Percentiles rank a stretch among this genome's conserved stretches.
phyloP scores from a whole-genome alignment of 2,888 invertebrate genomes.

The Lasiommata megera region DNA sequence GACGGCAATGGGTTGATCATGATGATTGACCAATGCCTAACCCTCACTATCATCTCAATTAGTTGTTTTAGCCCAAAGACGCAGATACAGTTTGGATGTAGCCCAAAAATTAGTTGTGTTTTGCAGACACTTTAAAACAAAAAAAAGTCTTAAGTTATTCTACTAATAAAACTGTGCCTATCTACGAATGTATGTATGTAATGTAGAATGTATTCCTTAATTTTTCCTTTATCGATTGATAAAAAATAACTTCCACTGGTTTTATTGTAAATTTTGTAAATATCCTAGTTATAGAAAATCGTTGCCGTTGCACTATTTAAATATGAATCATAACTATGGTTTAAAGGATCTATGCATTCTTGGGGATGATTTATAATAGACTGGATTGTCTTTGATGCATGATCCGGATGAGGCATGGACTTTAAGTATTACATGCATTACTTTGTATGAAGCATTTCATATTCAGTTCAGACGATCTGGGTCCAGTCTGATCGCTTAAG shows the following conservation, averaged over 20 bases:
- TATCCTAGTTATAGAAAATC: slow-evolving; percentile 1
- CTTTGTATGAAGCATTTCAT: too few relatives aligned
- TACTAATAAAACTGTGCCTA: background rate
- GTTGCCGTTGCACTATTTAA: background rate
- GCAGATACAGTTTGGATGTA: background rate
- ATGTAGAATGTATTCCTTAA: background rate
- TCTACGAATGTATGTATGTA: background rate
- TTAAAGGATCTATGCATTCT: too few relatives aligned
- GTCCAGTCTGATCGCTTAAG: too few relatives aligned
- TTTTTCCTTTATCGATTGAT: background rate
- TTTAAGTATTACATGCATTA: too few relatives aligned
- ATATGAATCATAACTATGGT: too few relatives aligned
- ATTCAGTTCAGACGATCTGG: too few relatives aligned
- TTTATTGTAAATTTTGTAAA: slow-evolving; percentile 5
- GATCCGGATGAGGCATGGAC: too few relatives aligned
- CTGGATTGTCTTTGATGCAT: too few relatives aligned
- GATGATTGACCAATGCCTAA: too few relatives aligned
- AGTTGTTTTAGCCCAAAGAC: background rate
- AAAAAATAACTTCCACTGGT: background rate
- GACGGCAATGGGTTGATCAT: too few relatives aligned
- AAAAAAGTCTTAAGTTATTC: background rate
- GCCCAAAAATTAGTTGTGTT: background rate
- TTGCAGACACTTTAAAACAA: background rate
- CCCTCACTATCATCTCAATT: too few relatives aligned
- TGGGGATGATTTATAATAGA: too few relatives aligned